A percentile compares a stretch with the other conserved stretches of the same genome.
Conservation (phyloP, 1,140 invertebrate genomes). For the Lethocerus indicus region DNA sequence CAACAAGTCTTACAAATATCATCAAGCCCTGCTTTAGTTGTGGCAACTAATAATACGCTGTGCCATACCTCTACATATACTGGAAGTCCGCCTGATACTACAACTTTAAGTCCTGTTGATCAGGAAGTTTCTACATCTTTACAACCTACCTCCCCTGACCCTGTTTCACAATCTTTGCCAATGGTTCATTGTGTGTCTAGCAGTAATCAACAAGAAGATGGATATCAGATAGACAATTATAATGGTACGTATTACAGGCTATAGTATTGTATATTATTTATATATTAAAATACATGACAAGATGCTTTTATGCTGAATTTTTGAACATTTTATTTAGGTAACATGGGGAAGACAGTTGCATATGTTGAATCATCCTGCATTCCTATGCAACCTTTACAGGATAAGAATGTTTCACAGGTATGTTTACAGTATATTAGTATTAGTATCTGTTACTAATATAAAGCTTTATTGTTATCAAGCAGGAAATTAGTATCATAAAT, state of each 20-base stretch:
- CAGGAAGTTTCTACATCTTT: slow-evolving; percentile 20
- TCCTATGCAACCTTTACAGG: slow-evolving; percentile 7
- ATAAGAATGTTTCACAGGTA: slow-evolving; percentile 1
- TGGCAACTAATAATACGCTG: slow-evolving; percentile 33
- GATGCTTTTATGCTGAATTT: neutral
- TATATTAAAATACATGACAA: neutral
- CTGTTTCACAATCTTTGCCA: slow-evolving; percentile 14
- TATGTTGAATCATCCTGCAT: slow-evolving; percentile 4
- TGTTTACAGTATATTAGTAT: too few species aligned
- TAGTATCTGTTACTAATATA: too few species aligned
- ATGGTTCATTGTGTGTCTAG: slow-evolving; percentile 76
- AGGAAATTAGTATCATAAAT: too few species aligned
- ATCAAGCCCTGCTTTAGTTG: slow-evolving; percentile 23
- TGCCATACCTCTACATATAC: too few species aligned
- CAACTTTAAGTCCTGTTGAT: slow-evolving; percentile 53
- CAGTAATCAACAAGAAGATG: slow-evolving; percentile 27
- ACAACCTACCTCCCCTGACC: slow-evolving; percentile 18
- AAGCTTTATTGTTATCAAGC: too few species aligned
- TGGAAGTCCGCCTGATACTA: slow-evolving; percentile 54
- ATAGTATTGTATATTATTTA: neutral
- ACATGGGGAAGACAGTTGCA: slow-evolving; percentile 4
- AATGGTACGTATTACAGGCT: slow-evolving; percentile 1
- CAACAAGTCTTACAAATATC: slow-evolving; percentile 22
- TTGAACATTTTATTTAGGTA: slow-evolving; percentile 7
- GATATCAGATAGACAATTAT: slow-evolving; percentile 3